Conservation (phyloP, 2,888 invertebrate species). For the Drosophila paramelanica region DNA sequence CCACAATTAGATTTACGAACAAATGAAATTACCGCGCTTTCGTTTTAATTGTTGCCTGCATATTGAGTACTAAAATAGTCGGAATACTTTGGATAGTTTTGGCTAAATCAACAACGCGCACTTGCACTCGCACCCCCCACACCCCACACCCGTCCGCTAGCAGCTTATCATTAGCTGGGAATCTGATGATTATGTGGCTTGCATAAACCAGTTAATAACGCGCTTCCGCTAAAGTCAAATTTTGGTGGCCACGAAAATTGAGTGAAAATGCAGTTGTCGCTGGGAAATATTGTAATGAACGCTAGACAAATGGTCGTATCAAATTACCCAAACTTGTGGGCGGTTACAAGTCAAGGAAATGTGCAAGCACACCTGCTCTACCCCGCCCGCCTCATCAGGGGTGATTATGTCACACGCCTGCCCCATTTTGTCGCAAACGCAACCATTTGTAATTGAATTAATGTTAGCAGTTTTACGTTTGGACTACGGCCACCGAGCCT, state of each 20-base stretch:
- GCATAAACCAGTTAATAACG: conserved; percentile 84
- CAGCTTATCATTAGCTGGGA: conserved; percentile 60
- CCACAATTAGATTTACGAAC: conserved; percentile 80
- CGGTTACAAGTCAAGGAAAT: conserved; percentile 44
- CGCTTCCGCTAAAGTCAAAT: conserved; percentile 81
- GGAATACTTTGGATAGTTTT: conserved; percentile 13
- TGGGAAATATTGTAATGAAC: conserved; percentile 65
- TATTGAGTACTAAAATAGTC: conserved; percentile 49
- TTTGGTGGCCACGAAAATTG: conserved; percentile 70
- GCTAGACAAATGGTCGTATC: conserved; percentile 81
- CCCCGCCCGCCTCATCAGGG: not conserved
- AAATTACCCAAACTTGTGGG: conserved; percentile 79
- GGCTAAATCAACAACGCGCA: conserved; percentile 37
- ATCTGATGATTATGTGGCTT: conserved; percentile 82
- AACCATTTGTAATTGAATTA: conserved; percentile 83
- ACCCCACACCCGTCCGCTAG: not conserved
- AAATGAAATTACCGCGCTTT: conserved; percentile 79
- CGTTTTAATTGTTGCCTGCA: conserved; percentile 79
- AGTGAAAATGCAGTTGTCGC: conserved; percentile 74
- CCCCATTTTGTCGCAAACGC: conserved; percentile 58
- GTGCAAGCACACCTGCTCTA: not conserved
- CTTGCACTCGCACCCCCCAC: not conserved
- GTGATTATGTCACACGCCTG: conserved; percentile 79
- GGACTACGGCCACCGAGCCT: conserved; percentile 13
- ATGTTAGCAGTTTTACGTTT: conserved; percentile 48